A percentile compares a stretch with the other conserved stretches of the same genome.
Conservation (phyloP, 2,888 invertebrate genomes). For the Trissolcus brochymenae region DNA sequence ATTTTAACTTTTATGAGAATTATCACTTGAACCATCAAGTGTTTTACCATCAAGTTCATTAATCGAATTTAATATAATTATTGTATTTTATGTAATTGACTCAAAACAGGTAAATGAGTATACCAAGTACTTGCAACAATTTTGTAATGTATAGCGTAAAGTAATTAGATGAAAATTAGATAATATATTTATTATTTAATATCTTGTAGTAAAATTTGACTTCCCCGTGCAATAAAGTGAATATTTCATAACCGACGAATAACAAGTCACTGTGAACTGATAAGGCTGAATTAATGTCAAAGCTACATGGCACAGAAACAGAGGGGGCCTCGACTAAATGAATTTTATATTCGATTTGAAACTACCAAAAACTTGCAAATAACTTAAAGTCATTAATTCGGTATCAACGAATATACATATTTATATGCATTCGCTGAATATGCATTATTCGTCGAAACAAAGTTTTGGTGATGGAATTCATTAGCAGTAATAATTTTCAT, state of each 20-base stretch:
- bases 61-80: neutral
- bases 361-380: neutral
- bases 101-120: neutral
- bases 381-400: constrained; percentile 4
- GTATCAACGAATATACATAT: constrained; percentile 12
- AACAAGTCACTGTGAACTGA: neutral
- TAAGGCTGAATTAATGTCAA: too few relatives aligned
- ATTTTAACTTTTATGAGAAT: too few relatives aligned
- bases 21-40: too few relatives aligned
- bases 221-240: too few relatives aligned
- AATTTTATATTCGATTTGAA: constrained; percentile 1
- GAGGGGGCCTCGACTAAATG: neutral
- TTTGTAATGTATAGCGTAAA: too few relatives aligned
- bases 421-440: constrained; percentile 15
- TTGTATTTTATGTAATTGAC: neutral
- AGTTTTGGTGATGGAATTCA: constrained; percentile 15
- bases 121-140: neutral
- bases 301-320: too few relatives aligned
- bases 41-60: neutral
- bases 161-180: too few relatives aligned
- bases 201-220: too few relatives aligned
- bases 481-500: constrained; percentile 17
- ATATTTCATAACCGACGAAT: too few relatives aligned
- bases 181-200: too few relatives aligned
- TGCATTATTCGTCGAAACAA: constrained; percentile 14